phyloP scores from a whole-genome alignment of 2,888 invertebrate genomes.

The Aspidiotus destructor region DNA sequence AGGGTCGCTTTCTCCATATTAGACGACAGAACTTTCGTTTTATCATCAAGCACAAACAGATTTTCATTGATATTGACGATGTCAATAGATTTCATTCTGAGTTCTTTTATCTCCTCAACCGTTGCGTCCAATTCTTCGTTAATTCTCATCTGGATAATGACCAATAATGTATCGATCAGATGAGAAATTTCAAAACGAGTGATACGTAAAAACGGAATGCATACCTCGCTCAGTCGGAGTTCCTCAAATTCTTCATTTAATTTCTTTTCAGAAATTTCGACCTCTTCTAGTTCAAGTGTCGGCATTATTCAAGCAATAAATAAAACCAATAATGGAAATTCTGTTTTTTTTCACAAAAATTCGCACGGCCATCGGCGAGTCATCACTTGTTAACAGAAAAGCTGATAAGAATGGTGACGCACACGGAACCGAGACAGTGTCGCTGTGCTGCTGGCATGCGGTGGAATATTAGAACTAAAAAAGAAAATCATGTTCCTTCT shows the following conservation, averaged over 20 bases:
- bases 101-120: constrained; percentile 10
- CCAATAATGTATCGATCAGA: not conserved
- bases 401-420: too few species aligned
- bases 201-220: not conserved
- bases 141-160: constrained; percentile 10
- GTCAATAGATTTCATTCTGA: constrained; percentile 1
- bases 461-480: too few species aligned
- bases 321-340: too few species aligned
- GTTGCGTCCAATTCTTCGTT: constrained; percentile 11
- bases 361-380: too few species aligned
- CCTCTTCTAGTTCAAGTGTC: too few species aligned
- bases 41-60: constrained; percentile 4
- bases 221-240: not conserved
- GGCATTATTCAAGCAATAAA: too few species aligned
- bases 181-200: not conserved
- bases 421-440: too few species aligned
- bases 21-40: constrained; percentile 8
- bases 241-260: constrained; percentile 1
- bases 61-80: constrained; percentile 18
- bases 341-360: too few species aligned
- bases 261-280: not conserved
- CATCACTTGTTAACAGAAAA: too few species aligned
- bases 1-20: constrained; percentile 5
- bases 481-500: too few species aligned
- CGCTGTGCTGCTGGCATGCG: too few species aligned